These are phyloP conservation scores for Saccostrea cuccullata DNA, from an alignment of 1,140 invertebrate genomes.

Conservation along the genomic window DNA sequence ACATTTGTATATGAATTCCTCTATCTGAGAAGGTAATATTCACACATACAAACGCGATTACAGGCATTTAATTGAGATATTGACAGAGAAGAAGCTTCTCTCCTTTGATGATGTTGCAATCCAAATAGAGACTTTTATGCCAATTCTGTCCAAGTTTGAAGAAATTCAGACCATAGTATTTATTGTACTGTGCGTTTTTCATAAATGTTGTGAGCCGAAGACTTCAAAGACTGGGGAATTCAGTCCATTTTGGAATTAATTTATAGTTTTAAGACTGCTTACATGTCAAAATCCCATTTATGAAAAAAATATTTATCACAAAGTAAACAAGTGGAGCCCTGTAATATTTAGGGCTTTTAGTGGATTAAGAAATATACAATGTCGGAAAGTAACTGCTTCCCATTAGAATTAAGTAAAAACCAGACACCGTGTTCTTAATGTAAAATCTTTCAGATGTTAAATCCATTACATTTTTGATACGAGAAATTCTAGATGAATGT, in stretches of 20 bases:
- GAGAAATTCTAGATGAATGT: no score
- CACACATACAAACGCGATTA: not conserved
- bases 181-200: not conserved
- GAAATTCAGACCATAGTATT: conserved; percentile 19
- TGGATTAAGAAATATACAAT: not conserved
- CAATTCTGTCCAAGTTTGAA: not conserved
- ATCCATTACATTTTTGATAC: no score
- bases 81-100: not conserved
- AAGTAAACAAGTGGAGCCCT: not conserved
- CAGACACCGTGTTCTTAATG: no score
- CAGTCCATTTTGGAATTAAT: not conserved
- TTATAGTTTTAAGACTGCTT: not conserved
- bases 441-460: no score
- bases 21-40: not conserved
- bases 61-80: not conserved
- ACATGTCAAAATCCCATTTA: not conserved
- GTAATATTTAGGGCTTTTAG: not conserved
- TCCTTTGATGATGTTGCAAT: not conserved
- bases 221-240: not conserved
- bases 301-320: not conserved
- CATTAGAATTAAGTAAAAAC: not conserved
- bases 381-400: no score
- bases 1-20: not conserved
- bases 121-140: not conserved
- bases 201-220: not conserved